These are phyloP conservation scores for Paramuricea clavata DNA, from an alignment of 92 coral and sea anemone genomes.

Conservation along the genomic window DNA sequence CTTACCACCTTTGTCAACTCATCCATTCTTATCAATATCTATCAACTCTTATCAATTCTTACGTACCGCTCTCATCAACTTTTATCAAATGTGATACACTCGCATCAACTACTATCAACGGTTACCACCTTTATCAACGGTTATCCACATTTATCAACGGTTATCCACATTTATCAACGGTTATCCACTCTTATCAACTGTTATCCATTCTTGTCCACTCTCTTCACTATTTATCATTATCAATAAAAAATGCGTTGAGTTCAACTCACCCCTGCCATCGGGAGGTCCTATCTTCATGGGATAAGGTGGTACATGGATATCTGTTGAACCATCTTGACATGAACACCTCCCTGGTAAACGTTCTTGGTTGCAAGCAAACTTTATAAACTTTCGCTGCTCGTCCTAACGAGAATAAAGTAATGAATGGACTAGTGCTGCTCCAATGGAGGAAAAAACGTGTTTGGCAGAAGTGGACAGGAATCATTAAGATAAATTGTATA, in stretches of 20 bases:
- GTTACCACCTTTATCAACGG: background rate
- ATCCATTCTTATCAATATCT: background rate
- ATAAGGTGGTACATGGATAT: conserved; percentile 97
- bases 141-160: no score
- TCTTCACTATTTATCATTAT: no score
- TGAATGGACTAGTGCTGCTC: background rate
- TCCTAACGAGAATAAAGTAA: background rate
- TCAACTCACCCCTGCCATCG: conserved; percentile 89
- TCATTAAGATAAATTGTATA: no score
- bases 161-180: no score
- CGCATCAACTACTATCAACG: background rate
- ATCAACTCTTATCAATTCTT: background rate
- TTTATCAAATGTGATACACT: background rate
- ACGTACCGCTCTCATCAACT: background rate
- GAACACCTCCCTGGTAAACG: conserved; percentile 95
- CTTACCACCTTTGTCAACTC: no score
- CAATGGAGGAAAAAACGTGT: no score
- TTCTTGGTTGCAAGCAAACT: conserved; percentile 99
- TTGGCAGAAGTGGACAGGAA: no score
- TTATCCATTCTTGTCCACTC: no score
- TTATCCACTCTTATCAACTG: no score
- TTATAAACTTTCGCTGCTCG: conserved; percentile 85
- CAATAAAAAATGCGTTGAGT: no score
- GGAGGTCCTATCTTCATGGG: conserved; percentile 99
- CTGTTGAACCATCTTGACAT: conserved; percentile 93